Percentiles rank a stretch among this genome's conserved stretches.
Conservation (phyloP, 2,797 vertebrate species). For the Micromesistius poutassou region DNA sequence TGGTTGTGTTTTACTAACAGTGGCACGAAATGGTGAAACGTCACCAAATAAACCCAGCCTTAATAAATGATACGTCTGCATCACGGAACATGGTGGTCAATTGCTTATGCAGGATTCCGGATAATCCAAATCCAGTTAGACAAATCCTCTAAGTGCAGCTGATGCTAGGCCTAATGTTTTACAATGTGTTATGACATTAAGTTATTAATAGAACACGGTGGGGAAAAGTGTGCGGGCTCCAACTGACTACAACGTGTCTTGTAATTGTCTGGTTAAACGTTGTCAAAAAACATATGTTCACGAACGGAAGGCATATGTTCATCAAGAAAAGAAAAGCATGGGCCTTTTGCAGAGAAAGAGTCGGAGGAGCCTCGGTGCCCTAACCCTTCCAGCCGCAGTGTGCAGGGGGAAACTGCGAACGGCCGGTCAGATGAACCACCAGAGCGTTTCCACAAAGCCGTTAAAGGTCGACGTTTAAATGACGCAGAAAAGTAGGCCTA, state of each 20-base stretch:
- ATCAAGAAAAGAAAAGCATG: too few relatives aligned
- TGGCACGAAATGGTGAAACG: neutral
- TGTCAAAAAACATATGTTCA: neutral
- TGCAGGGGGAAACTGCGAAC: too few relatives aligned
- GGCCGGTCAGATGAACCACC: conserved; percentile 45
- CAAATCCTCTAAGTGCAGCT: conserved; percentile 7
- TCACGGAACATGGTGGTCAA: neutral
- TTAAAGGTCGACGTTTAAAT: conserved; percentile 72
- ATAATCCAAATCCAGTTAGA: conserved; percentile 9
- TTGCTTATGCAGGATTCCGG: neutral
- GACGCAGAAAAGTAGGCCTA: conserved; percentile 62
- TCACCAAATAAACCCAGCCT: neutral
- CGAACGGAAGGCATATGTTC: too few relatives aligned
- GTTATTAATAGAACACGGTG: neutral
- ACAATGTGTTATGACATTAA: neutral
- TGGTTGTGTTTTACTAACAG: neutral
- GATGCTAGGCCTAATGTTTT: neutral
- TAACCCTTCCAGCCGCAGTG: too few relatives aligned
- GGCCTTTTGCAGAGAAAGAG: conserved; percentile 29
- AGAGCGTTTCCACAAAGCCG: conserved; percentile 58
- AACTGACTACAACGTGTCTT: neutral
- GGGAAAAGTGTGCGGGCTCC: neutral
- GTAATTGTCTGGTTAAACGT: neutral
- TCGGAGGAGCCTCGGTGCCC: too few relatives aligned
- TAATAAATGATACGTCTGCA: neutral